Conservation (phyloP, 2,888 invertebrate species). For the Andrena camellia region DNA sequence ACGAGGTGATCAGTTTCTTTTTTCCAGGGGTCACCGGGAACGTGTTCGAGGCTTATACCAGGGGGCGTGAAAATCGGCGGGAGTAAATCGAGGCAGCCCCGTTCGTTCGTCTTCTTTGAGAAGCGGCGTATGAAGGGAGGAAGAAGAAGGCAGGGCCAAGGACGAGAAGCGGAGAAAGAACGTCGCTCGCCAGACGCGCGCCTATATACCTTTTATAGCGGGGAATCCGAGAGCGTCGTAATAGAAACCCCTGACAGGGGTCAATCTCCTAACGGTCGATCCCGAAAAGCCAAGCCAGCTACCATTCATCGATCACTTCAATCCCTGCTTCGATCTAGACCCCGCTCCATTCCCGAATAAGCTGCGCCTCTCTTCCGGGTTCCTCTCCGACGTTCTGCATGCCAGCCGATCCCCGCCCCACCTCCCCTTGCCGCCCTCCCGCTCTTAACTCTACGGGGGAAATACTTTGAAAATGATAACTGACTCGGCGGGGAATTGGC, state of each 20-base stretch:
- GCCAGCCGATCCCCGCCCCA: slow-evolving; percentile 25
- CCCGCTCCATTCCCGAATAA: slow-evolving; percentile 70
- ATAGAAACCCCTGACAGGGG: slow-evolving; percentile 80
- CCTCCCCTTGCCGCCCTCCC: not conserved
- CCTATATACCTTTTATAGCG: slow-evolving; percentile 56
- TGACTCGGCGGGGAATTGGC: slow-evolving; percentile 30
- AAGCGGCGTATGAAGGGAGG: not conserved
- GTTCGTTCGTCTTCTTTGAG: slow-evolving; percentile 41
- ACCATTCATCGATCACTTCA: slow-evolving; percentile 75
- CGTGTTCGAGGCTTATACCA: not conserved
- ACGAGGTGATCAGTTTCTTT: not conserved
- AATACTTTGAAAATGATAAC: slow-evolving; percentile 51
- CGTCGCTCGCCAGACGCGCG: slow-evolving; percentile 40
- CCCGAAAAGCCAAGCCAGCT: slow-evolving; percentile 72
- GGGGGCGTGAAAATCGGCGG: slow-evolving; percentile 60
- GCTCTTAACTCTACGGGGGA: slow-evolving; percentile 21
- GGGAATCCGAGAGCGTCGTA: slow-evolving; percentile 72
- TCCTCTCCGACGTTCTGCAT: slow-evolving; percentile 57
- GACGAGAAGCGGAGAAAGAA: slow-evolving; percentile 1
- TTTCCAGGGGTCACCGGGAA: too few relatives aligned
- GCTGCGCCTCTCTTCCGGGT: slow-evolving; percentile 49
- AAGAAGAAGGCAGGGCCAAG: not conserved
- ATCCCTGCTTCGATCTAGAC: slow-evolving; percentile 65
- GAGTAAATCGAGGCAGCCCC: slow-evolving; percentile 55
- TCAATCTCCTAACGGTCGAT: slow-evolving; percentile 79